These are phyloP conservation scores for Cyrtorhinus lividipennis DNA, from an alignment of 1,140 invertebrate species.

Conservation along the genomic window DNA sequence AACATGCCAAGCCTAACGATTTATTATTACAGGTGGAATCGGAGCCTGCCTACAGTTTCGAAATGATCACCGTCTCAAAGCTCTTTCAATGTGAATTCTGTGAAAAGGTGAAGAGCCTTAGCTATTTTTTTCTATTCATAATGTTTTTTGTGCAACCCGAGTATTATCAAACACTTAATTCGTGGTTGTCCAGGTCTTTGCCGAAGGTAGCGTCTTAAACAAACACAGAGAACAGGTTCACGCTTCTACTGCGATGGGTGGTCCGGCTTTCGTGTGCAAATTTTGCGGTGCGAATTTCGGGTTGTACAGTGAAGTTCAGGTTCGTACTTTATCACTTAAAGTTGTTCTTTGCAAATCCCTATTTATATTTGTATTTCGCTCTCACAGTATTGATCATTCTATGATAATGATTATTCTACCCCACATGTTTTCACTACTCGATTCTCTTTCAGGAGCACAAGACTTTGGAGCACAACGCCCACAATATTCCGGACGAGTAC, in stretches of 20 bases:
- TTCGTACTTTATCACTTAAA: conserved; percentile 13
- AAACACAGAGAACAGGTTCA: not conserved
- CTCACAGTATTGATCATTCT: no score
- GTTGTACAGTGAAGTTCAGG: conserved; percentile 4
- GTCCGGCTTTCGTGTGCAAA: conserved; percentile 22
- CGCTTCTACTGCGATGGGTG: not conserved
- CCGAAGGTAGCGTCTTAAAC: not conserved
- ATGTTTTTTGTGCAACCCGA: not conserved
- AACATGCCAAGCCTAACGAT: no score
- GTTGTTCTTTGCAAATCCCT: not conserved
- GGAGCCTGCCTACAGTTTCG: not conserved
- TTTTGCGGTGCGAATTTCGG: conserved; percentile 19
- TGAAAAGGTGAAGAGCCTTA: conserved; percentile 6
- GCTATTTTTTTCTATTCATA: not conserved
- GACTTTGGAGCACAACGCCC: not conserved
- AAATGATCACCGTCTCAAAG: conserved; percentile 17
- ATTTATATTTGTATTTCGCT: no score
- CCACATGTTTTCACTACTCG: no score
- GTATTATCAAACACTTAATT: no score
- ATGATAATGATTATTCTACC: no score
- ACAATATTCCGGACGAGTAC: conserved; percentile 19
- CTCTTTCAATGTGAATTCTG: conserved; percentile 24
- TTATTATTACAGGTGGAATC: not conserved
- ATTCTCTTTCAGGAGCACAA: conserved; percentile 3
- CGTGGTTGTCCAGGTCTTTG: not conserved